Percentiles rank a stretch among this genome's conserved stretches.
phyloP scores from a whole-genome alignment of 2,888 invertebrate genomes.

The Thymelicus lineola region DNA sequence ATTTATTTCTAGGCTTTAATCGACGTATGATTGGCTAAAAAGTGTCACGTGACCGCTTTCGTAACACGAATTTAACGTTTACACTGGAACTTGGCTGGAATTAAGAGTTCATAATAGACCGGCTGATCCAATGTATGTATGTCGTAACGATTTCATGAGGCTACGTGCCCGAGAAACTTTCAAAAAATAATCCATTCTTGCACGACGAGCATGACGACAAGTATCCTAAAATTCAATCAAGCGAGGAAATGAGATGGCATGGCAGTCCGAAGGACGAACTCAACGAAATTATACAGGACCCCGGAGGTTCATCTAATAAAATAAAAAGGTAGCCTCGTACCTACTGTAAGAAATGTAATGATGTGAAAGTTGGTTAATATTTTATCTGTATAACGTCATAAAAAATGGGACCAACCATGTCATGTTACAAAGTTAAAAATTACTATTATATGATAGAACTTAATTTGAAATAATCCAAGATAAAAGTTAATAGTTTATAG shows the following conservation, averaged over 20 bases:
- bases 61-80: too few relatives aligned
- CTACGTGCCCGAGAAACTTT: background rate
- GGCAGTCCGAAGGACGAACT: slow-evolving; percentile 19
- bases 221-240: slow-evolving; percentile 18
- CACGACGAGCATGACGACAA: background rate
- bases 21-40: too few relatives aligned
- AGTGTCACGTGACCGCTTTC: too few relatives aligned
- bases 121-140: too few relatives aligned
- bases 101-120: too few relatives aligned
- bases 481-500: too few relatives aligned
- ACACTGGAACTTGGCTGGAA: too few relatives aligned
- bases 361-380: background rate
- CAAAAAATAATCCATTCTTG: slow-evolving; percentile 1
- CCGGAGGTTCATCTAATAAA: slow-evolving; percentile 1
- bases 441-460: too few relatives aligned
- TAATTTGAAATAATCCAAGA: too few relatives aligned
- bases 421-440: too few relatives aligned
- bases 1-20: too few relatives aligned
- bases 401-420: too few relatives aligned
- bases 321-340: background rate
- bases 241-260: slow-evolving; percentile 17
- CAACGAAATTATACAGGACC: slow-evolving; percentile 17
- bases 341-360: background rate
- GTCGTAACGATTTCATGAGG: background rate
- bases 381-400: background rate